Evolutionary conservation across 2,888 invertebrate genomes (phyloP).

Genomic region (Aporophyla nigra): DNA sequence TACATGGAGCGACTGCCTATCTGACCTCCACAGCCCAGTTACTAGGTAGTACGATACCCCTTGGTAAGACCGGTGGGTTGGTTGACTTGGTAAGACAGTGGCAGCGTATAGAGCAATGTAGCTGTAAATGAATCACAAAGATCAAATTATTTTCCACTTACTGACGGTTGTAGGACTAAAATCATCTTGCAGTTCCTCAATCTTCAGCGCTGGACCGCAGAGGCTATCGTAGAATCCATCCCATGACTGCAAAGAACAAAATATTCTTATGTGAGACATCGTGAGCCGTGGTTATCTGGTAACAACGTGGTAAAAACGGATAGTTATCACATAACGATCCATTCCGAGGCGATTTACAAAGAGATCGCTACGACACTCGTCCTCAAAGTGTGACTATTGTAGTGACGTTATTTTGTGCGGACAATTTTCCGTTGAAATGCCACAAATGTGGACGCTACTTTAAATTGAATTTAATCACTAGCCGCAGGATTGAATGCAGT

Average conservation of each 20-base stretch:
- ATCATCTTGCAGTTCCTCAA: slow-evolving; percentile 85
- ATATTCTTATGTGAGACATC: not conserved
- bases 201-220: slow-evolving; percentile 77
- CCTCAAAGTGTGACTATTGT: not conserved
- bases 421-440: not conserved
- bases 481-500: not conserved
- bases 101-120: too few species aligned
- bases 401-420: not conserved
- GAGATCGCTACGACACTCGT: not conserved
- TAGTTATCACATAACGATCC: not conserved
- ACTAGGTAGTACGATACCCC: too few species aligned
- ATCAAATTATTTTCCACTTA: slow-evolving; percentile 64
- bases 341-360: not conserved
- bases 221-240: slow-evolving; percentile 85
- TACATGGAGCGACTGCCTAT: too few species aligned
- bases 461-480: not conserved
- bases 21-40: too few species aligned
- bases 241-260: slow-evolving; percentile 80
- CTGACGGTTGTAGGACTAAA: slow-evolving; percentile 79
- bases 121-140: too few species aligned
- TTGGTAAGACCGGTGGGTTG: too few species aligned
- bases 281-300: too few species aligned
- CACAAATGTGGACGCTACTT: not conserved
- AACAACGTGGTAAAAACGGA: not conserved
- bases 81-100: too few species aligned